A percentile compares a stretch with the other conserved stretches of the same genome.
These are phyloP conservation scores for Chitala chitala DNA, from an alignment of 2,113 vertebrate species.

Conservation along the genomic window DNA sequence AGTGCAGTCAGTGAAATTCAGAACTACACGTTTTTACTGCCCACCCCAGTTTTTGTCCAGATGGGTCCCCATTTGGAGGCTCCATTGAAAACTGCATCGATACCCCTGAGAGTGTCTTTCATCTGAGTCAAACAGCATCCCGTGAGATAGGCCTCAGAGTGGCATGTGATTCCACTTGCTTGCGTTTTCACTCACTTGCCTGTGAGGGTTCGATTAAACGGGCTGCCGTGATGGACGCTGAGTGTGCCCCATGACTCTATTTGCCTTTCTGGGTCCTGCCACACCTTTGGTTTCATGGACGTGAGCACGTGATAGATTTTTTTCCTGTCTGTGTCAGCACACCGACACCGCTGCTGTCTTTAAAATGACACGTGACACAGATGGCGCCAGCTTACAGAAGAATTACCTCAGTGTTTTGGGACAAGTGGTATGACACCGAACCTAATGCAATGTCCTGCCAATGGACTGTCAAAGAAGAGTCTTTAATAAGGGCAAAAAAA, in stretches of 20 bases:
- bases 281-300: neutral
- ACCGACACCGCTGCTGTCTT: too few relatives aligned
- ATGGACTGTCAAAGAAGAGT: slow-evolving; percentile 33
- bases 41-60: slow-evolving; percentile 38
- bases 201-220: slow-evolving; percentile 50
- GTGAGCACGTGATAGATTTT: neutral
- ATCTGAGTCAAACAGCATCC: slow-evolving; percentile 46
- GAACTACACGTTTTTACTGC: slow-evolving; percentile 38
- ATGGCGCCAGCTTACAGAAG: slow-evolving; percentile 33
- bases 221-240: neutral
- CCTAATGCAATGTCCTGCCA: slow-evolving; percentile 32
- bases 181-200: slow-evolving; percentile 37
- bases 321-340: neutral
- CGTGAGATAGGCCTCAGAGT: slow-evolving; percentile 44
- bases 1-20: slow-evolving; percentile 17
- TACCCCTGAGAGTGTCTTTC: slow-evolving; percentile 54
- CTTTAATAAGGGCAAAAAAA: slow-evolving; percentile 37
- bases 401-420: slow-evolving; percentile 35
- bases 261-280: neutral
- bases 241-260: too few relatives aligned
- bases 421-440: slow-evolving; percentile 33
- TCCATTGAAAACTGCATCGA: slow-evolving; percentile 52
- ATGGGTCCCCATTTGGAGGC: slow-evolving; percentile 28
- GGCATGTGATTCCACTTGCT: slow-evolving; percentile 37
- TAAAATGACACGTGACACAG: neutral